Conservation (phyloP, 1,140 invertebrate genomes). For the Megathymus violae region DNA sequence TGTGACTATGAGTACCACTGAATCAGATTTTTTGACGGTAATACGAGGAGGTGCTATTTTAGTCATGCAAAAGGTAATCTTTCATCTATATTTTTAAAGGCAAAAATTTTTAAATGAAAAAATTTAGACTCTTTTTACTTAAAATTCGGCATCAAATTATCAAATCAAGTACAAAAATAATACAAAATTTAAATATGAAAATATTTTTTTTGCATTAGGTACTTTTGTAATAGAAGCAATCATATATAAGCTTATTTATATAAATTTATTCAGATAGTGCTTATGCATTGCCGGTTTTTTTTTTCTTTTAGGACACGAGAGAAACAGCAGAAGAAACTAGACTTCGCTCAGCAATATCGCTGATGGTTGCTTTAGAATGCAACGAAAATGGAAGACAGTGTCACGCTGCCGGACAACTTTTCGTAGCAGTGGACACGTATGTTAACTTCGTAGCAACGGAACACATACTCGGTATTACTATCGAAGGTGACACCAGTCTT, state of each 20-base stretch:
- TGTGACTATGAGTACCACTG: slow-evolving; percentile 64
- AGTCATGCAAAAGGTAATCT: slow-evolving; percentile 61
- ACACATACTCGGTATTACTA: slow-evolving; percentile 43
- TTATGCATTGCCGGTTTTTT: no score
- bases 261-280: no score
- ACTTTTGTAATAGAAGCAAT: no score
- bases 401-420: slow-evolving; percentile 51
- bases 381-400: slow-evolving; percentile 40
- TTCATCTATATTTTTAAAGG: slow-evolving; percentile 6
- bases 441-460: slow-evolving; percentile 50
- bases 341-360: slow-evolving; percentile 39
- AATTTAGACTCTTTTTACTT: no score
- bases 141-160: no score
- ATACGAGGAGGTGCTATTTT: slow-evolving; percentile 66
- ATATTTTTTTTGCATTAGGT: no score
- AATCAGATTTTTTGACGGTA: slow-evolving; percentile 65
- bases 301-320: slow-evolving; percentile 53
- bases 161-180: no score
- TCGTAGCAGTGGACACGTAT: slow-evolving; percentile 48
- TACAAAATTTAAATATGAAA: no score
- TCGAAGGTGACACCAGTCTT: slow-evolving; percentile 44
- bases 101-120: no score
- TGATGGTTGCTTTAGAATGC: slow-evolving; percentile 59
- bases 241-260: no score
- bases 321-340: slow-evolving; percentile 55